Base-by-base conservation (phyloP, 2,888 invertebrate genomes). In the Periphyllus acericola region DNA sequence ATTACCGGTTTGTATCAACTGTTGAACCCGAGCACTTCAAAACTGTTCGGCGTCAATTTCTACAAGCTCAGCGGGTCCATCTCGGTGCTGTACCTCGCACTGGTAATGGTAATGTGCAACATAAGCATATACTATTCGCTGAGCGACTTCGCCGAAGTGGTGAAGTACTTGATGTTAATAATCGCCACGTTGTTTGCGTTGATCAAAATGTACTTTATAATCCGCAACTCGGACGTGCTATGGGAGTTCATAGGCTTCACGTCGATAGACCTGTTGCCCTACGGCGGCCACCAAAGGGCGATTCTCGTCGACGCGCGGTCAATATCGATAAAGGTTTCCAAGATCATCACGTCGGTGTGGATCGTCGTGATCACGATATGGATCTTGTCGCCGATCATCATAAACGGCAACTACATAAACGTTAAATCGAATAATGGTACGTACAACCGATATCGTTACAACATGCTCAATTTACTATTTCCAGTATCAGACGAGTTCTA, bases 391-490 rank as follows among this genome's bases (percentile, higher is more conserved):
- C 74, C 83, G n/a, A 36, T 74, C 36, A 21, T 60, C 36, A 29
- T 36, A 9, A 25, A 34, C 3, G 72, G 52, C 9, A 72, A 72
- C 72, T 34, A n/a, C 29, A 72, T 83, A 3, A 19, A 25, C 3
- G 4, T 83, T 3, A 72, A 36, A 40, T n/a, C 83, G 29, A 40
- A 34, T 3, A 11, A 83, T 5, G 29, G 0, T 1, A 29, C 55
- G 14, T n/a, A 40, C 29, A 11, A 11, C 11, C 36, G 72, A 21
- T 83, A 74, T 29, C 74, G 60, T 14, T 74, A 74, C 74, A 83
- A 83, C 60, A 29, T 74, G n/a, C n/a, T 74, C 21, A 83, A 60
- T 60, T 29, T 83, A 36, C 60, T 74, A 29, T 75, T 36, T 29
- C 83, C 83, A 0, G 83, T 83, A 11, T 21, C 83, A 3, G 36